These are phyloP conservation scores for Esperia sulphurella DNA, from an alignment of 2,888 invertebrate species.

Conservation along the genomic window DNA sequence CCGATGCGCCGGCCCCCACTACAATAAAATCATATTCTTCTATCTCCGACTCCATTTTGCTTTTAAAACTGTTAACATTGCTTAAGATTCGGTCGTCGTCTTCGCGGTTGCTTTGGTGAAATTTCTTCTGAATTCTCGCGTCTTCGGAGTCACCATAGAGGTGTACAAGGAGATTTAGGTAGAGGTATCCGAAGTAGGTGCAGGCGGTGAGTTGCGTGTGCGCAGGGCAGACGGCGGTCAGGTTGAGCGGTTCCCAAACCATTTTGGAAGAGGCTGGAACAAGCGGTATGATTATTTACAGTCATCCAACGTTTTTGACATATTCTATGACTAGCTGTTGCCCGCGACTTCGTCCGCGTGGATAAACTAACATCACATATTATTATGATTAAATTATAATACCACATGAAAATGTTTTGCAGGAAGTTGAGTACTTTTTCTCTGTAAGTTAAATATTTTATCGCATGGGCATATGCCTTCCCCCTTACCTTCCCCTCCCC, in stretches of 20 bases:
- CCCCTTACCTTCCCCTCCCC: too few species aligned
- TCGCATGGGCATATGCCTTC: too few species aligned
- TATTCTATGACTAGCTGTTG: too few species aligned
- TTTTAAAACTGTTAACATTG: neutral
- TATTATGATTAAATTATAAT: too few species aligned
- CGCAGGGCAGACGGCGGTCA: constrained; percentile 32
- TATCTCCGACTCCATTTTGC: neutral
- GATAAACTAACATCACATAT: too few species aligned
- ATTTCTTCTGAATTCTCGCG: constrained; percentile 16
- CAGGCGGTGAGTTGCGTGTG: constrained; percentile 41
- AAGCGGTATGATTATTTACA: too few species aligned
- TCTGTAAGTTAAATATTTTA: too few species aligned
- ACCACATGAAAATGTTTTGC: too few species aligned
- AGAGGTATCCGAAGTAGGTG: constrained; percentile 39
- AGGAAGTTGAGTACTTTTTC: too few species aligned
- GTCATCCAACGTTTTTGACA: too few species aligned
- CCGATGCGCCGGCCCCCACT: constrained; percentile 55
- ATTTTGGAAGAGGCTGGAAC: neutral
- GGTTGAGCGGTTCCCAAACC: constrained; percentile 35
- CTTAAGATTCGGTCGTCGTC: neutral
- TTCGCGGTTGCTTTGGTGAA: neutral
- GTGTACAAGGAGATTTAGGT: constrained; percentile 38
- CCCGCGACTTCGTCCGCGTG: too few species aligned
- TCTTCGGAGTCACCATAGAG: constrained; percentile 43
- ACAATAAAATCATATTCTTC: constrained; percentile 54